Percentiles rank a stretch among this genome's conserved stretches.
phyloP scores from a whole-genome alignment of 2,888 invertebrate species.

The Leucoma salicis region DNA sequence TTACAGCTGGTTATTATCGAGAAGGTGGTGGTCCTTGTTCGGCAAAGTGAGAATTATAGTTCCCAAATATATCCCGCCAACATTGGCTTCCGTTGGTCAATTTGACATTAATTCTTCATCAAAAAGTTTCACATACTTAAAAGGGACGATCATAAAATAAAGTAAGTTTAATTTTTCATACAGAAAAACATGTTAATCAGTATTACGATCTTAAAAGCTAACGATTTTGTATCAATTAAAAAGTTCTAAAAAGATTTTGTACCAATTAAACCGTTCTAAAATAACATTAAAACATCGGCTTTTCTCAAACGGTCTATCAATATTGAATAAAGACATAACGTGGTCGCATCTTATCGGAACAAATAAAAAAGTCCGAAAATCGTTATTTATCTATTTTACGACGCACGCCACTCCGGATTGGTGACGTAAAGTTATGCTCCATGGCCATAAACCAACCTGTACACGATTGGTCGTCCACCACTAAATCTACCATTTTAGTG shows the following conservation, averaged over 20 bases:
- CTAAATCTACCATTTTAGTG: slow-evolving; percentile 67
- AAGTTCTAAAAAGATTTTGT: slow-evolving; percentile 1
- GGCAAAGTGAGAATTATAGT: too few species aligned
- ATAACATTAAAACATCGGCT: background rate
- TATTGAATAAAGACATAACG: slow-evolving; percentile 27
- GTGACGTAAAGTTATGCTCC: slow-evolving; percentile 57
- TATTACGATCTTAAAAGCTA: background rate
- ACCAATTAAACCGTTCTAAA: slow-evolving; percentile 5
- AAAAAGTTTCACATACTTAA: too few species aligned
- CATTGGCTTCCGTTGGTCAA: too few species aligned
- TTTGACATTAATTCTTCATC: too few species aligned
- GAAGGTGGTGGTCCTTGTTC: too few species aligned
- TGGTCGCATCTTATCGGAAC: slow-evolving; percentile 24
- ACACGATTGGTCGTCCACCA: slow-evolving; percentile 60
- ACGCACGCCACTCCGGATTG: slow-evolving; percentile 59
- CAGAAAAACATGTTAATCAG: background rate
- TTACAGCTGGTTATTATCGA: too few species aligned
- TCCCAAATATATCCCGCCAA: too few species aligned
- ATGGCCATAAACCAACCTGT: slow-evolving; percentile 55
- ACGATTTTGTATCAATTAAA: slow-evolving; percentile 7
- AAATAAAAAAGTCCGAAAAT: slow-evolving; percentile 34
- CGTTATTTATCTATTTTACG: slow-evolving; percentile 73
- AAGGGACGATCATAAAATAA: too few species aligned
- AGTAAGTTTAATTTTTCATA: background rate
- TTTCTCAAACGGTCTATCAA: background rate